Percentiles rank a stretch among this genome's conserved stretches.
Evolutionary conservation across 2,888 invertebrate species (phyloP).

Genomic region (Xanthia icteritia): DNA sequence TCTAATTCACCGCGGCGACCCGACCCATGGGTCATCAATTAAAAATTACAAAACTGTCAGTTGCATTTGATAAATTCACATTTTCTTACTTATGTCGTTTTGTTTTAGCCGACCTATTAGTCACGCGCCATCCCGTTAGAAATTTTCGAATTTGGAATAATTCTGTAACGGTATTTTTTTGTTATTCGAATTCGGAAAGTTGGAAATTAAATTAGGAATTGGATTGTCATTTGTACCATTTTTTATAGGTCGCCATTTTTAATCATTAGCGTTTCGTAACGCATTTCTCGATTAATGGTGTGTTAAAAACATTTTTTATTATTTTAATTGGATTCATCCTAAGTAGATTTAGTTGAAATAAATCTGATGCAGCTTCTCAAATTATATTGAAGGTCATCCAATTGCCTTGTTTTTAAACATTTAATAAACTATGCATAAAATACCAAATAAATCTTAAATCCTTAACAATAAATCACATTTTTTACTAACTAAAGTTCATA

Average conservation of each 20-base stretch:
- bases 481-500: constrained; percentile 44
- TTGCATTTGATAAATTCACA: constrained; percentile 81
- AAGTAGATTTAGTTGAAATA: not conserved
- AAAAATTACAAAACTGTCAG: constrained; percentile 83
- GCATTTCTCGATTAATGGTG: constrained; percentile 36
- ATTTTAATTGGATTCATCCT: not conserved
- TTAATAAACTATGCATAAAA: constrained; percentile 3
- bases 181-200: constrained; percentile 56
- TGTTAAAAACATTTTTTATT: not conserved
- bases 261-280: constrained; percentile 41
- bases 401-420: not conserved
- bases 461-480: constrained; percentile 60
- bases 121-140: constrained; percentile 77
- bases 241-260: constrained; percentile 55
- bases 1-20: constrained; percentile 83
- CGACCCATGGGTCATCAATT: constrained; percentile 79
- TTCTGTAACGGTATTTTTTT: constrained; percentile 64
- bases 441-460: constrained; percentile 35
- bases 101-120: constrained; percentile 81
- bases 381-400: constrained; percentile 18
- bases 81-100: constrained; percentile 74
- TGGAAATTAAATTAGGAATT: constrained; percentile 61
- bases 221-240: constrained; percentile 57
- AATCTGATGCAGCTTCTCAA: constrained; percentile 20
- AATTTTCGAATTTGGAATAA: constrained; percentile 68